phyloP scores from a whole-genome alignment of 2,797 vertebrate genomes.

The Halcyon smyrnensis region DNA sequence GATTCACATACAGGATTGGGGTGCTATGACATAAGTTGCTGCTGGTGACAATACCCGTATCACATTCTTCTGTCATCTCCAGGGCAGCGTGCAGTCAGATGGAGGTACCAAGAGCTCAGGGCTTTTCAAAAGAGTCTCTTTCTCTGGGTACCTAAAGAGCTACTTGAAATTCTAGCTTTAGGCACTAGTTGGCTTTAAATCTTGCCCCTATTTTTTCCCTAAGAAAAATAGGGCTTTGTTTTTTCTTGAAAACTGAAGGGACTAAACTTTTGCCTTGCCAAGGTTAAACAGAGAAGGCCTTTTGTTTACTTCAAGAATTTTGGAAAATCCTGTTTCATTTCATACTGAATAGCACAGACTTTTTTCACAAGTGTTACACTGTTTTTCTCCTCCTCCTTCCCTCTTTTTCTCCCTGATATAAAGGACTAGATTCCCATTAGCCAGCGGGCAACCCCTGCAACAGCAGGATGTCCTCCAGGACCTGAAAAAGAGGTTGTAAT shows the following conservation, averaged over 20 bases:
- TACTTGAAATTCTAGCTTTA: conserved; percentile 34
- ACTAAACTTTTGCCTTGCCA: background rate
- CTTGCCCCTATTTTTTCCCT: background rate
- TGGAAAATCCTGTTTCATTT: background rate
- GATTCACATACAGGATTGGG: background rate
- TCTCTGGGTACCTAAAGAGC: background rate
- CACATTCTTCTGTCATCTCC: background rate
- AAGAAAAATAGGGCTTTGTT: background rate
- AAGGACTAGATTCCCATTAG: background rate
- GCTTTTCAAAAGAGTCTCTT: background rate
- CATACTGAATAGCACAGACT: background rate
- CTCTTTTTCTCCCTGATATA: background rate
- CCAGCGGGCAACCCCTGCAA: background rate
- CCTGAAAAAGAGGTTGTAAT: background rate
- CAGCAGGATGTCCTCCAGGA: background rate
- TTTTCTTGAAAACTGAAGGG: background rate
- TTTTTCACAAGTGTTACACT: background rate
- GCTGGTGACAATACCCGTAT: background rate
- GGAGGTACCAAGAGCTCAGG: background rate
- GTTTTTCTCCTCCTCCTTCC: background rate
- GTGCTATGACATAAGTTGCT: background rate
- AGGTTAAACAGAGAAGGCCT: background rate
- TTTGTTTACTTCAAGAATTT: background rate
- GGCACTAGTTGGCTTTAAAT: background rate
- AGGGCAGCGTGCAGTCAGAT: background rate